Conservation (phyloP, 2,797 vertebrate species). For the Adrianichthys oophorus region DNA sequence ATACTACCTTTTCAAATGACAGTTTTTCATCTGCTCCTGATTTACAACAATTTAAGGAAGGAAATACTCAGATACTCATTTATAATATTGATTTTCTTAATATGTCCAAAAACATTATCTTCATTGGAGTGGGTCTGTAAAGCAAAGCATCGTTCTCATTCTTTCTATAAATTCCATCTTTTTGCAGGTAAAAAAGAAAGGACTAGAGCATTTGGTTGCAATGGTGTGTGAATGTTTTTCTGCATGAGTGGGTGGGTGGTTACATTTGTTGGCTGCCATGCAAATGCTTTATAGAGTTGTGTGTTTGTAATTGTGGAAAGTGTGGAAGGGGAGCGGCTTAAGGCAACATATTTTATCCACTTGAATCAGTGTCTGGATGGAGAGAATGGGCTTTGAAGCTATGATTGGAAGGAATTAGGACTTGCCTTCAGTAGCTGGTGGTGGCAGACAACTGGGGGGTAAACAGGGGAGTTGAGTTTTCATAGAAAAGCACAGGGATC, state of each 20-base stretch:
- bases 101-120: no score
- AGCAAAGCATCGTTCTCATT: constrained; percentile 34
- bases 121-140: constrained; percentile 1
- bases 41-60: no score
- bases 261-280: constrained; percentile 19
- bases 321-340: constrained; percentile 54
- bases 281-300: constrained; percentile 18
- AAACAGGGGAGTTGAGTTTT: constrained; percentile 22
- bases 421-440: constrained; percentile 56
- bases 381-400: constrained; percentile 69
- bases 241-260: constrained; percentile 36
- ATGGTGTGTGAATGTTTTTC: constrained; percentile 20
- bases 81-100: no score
- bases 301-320: constrained; percentile 24
- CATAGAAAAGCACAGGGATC: constrained; percentile 24
- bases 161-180: constrained; percentile 44
- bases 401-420: constrained; percentile 71
- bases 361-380: constrained; percentile 59
- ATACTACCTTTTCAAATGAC: no score
- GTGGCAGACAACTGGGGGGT: constrained; percentile 54
- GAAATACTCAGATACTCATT: no score
- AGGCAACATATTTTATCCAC: constrained; percentile 63
- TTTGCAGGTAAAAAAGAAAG: constrained; percentile 44
- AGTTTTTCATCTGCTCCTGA: no score
- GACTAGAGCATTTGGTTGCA: constrained; percentile 55